Conservation (phyloP, 2,888 invertebrate species). For the Carabus problematicus region DNA sequence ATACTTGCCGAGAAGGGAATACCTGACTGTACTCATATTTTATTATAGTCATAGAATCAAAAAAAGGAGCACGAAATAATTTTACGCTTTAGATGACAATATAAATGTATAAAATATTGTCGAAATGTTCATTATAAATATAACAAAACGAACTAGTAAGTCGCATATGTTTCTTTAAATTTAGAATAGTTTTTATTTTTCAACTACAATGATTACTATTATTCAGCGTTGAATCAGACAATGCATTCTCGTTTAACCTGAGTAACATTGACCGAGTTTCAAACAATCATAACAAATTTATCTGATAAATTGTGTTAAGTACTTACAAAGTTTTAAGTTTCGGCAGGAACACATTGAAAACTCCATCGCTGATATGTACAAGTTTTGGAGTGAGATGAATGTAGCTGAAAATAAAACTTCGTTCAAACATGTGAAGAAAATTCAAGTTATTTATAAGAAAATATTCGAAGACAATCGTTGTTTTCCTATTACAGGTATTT, state of each 20-base stretch:
- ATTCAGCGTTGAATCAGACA: no score
- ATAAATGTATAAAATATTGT: neutral
- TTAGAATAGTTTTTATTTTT: no score
- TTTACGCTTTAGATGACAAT: neutral
- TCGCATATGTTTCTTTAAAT: no score
- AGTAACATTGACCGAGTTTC: constrained; percentile 1
- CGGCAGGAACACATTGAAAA: constrained; percentile 56
- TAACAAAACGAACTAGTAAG: no score
- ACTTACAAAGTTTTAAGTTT: constrained; percentile 58
- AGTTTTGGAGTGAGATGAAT: constrained; percentile 57
- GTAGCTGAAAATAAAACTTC: constrained; percentile 53
- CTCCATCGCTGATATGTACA: constrained; percentile 56
- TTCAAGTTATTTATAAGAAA: neutral
- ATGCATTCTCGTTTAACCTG: neutral
- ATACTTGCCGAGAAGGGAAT: neutral
- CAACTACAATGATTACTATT: no score
- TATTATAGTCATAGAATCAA: constrained; percentile 11
- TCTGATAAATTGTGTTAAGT: constrained; percentile 12
- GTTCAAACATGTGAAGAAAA: constrained; percentile 16
- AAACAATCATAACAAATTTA: no score
- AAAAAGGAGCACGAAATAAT: constrained; percentile 7
- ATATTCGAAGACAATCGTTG: neutral
- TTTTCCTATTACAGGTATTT: neutral
- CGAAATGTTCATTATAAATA: constrained; percentile 2
- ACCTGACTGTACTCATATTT: neutral